Percentiles rank a stretch among this genome's conserved stretches.
These are phyloP conservation scores for Ips typographus DNA, from an alignment of 1,140 invertebrate genomes.

Conservation along the genomic window DNA sequence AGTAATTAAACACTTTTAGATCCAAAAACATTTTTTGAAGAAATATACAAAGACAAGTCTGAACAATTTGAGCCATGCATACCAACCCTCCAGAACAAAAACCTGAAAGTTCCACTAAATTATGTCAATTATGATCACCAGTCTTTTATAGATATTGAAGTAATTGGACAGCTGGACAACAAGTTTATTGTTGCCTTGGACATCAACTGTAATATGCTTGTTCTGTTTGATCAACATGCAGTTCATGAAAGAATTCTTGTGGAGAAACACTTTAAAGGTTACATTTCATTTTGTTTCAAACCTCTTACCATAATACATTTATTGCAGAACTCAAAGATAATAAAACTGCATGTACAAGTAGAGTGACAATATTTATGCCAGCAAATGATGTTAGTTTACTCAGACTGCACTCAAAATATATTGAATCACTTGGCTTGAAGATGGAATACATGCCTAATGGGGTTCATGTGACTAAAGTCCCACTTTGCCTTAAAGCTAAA, in stretches of 20 bases:
- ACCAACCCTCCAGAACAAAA: constrained; percentile 30
- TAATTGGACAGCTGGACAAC: constrained; percentile 67
- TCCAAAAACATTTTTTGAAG: constrained; percentile 45
- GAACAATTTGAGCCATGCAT: constrained; percentile 39
- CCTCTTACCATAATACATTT: not conserved
- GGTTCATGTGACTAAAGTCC: constrained; percentile 38
- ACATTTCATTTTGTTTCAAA: constrained; percentile 10
- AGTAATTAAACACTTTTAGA: constrained; percentile 39
- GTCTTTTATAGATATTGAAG: constrained; percentile 49
- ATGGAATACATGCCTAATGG: constrained; percentile 37
- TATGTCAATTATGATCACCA: constrained; percentile 41
- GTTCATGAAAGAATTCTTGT: constrained; percentile 71
- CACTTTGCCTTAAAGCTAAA: constrained; percentile 44
- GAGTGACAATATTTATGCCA: constrained; percentile 38
- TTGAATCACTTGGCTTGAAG: constrained; percentile 39
- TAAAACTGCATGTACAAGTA: constrained; percentile 17
- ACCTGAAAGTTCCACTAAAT: constrained; percentile 27
- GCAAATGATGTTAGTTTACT: constrained; percentile 37
- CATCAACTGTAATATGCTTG: constrained; percentile 52
- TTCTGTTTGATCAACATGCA: constrained; percentile 76
- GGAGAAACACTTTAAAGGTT: constrained; percentile 58
- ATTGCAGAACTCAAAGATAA: constrained; percentile 36
- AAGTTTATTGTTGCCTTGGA: constrained; percentile 66
- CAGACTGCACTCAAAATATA: constrained; percentile 28
- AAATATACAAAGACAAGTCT: constrained; percentile 45